phyloP scores from a whole-genome alignment of 1,140 invertebrate genomes.

The Reticulitermes speratus region DNA sequence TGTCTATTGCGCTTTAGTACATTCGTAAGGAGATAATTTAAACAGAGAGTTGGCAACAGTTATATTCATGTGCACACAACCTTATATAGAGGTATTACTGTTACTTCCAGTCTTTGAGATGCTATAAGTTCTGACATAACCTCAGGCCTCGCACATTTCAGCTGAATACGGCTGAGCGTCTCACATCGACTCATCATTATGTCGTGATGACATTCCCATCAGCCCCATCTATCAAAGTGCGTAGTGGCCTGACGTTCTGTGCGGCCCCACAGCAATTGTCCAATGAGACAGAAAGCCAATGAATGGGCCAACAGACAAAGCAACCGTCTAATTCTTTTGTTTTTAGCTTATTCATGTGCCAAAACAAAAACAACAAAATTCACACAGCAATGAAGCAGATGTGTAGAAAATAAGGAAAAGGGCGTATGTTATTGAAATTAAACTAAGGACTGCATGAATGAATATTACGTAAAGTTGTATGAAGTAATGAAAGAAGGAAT shows the following conservation, averaged over 20 bases:
- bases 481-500: no score
- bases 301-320: background rate
- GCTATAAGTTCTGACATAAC: background rate
- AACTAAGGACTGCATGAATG: no score
- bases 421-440: no score
- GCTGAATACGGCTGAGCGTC: background rate
- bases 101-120: background rate
- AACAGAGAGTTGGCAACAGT: no score
- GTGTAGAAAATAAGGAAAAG: no score
- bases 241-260: background rate
- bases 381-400: no score
- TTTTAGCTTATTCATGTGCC: background rate
- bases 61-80: no score
- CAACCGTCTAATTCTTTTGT: background rate
- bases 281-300: background rate
- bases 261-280: background rate
- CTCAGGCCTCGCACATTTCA: background rate
- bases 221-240: background rate
- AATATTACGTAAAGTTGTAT: no score
- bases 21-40: no score
- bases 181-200: background rate
- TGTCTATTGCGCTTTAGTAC: no score
- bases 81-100: no score
- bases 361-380: background rate
- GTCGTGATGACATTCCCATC: no score